These are phyloP conservation scores for Rhinoraja longicauda DNA, from an alignment of 2,797 vertebrate species.

Conservation along the genomic window DNA sequence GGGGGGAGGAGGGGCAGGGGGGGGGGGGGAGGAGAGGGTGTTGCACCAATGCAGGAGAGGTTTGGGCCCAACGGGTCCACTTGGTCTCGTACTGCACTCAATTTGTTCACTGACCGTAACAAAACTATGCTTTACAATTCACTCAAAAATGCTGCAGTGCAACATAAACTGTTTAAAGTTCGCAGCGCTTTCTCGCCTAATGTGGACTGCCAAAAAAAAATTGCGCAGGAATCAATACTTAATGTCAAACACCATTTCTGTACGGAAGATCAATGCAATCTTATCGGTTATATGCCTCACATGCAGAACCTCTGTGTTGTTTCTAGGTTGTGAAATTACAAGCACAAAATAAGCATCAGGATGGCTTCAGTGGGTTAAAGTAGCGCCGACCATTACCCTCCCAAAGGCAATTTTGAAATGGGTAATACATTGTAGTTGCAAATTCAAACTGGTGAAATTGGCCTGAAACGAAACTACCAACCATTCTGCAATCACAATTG, in stretches of 20 bases:
- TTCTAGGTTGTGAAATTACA: not conserved
- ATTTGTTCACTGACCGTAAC: too few relatives aligned
- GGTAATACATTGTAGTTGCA: too few relatives aligned
- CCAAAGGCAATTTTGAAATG: too few relatives aligned
- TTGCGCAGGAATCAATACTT: not conserved
- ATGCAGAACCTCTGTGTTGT: not conserved
- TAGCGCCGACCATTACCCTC: too few relatives aligned
- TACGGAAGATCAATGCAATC: not conserved
- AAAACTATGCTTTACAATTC: too few relatives aligned
- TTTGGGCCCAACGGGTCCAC: too few relatives aligned
- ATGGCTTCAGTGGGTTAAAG: too few relatives aligned
- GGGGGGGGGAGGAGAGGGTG: too few relatives aligned
- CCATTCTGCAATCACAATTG: not conserved
- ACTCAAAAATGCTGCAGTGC: too few relatives aligned
- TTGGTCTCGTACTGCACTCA: too few relatives aligned
- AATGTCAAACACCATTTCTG: not conserved
- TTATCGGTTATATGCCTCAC: not conserved
- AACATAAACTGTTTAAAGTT: not conserved
- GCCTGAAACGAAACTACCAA: not conserved
- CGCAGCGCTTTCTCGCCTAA: not conserved
- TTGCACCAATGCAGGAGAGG: too few relatives aligned
- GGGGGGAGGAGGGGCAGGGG: too few relatives aligned
- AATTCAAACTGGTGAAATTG: not conserved
- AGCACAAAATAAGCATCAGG: not conserved
- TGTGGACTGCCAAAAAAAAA: not conserved